Evolutionary conservation across 92 coral and sea anemone genomes (phyloP).

Genomic region (Zoanthus sociatus): DNA sequence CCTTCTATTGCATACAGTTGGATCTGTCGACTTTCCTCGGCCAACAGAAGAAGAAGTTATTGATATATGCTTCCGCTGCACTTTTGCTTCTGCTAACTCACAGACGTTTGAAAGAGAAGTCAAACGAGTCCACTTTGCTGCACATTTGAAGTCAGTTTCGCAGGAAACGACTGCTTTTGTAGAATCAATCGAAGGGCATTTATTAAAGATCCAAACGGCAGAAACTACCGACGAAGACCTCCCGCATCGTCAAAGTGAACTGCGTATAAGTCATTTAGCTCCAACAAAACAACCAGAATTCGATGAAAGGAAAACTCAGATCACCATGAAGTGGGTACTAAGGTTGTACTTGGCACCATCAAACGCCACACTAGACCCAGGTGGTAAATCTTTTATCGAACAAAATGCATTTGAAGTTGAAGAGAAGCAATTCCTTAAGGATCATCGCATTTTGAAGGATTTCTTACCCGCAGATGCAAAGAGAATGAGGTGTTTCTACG

Average conservation of each 20-base stretch:
- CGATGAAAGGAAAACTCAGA: slow-evolving; percentile 12
- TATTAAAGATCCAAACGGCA: slow-evolving; percentile 56
- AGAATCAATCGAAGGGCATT: slow-evolving; percentile 63
- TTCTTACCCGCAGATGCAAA: background rate
- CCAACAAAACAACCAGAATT: slow-evolving; percentile 52
- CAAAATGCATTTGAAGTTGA: background rate
- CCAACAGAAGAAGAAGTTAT: slow-evolving; percentile 67
- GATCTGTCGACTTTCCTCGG: background rate
- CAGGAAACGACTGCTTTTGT: slow-evolving; percentile 64
- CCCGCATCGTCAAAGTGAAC: slow-evolving; percentile 52
- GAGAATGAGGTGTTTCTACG: background rate
- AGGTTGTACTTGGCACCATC: slow-evolving; percentile 67
- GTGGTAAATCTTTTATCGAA: background rate
- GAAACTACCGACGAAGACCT: slow-evolving; percentile 66
- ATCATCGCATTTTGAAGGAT: slow-evolving; percentile 13
- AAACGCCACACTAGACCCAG: background rate
- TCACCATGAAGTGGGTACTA: slow-evolving; percentile 67
- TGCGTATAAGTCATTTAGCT: slow-evolving; percentile 72
- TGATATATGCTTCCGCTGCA: slow-evolving; percentile 80
- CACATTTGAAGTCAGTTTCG: slow-evolving; percentile 56
- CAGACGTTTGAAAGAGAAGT: slow-evolving; percentile 71
- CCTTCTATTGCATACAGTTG: slow-evolving; percentile 42
- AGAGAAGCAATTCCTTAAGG: background rate
- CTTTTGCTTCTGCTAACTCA: slow-evolving; percentile 66
- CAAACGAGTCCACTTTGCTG: slow-evolving; percentile 71